These are phyloP conservation scores for Bombycilla garrulus DNA, from an alignment of 2,113 vertebrate genomes.

Conservation along the genomic window DNA sequence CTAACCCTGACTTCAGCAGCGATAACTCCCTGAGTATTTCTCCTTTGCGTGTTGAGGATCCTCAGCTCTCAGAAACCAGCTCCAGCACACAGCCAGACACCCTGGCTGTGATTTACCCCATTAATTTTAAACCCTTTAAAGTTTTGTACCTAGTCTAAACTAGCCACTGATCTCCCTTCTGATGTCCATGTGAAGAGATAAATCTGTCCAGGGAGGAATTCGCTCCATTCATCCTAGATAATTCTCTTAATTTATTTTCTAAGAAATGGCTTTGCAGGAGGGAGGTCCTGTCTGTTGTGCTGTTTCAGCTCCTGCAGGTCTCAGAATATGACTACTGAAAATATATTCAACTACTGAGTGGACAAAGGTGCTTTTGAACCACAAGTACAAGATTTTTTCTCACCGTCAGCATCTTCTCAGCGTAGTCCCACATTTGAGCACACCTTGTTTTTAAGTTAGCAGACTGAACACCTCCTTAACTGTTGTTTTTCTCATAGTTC, in stretches of 20 bases:
- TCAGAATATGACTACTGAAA: neutral
- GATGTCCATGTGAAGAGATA: constrained; percentile 11
- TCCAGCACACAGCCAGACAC: neutral
- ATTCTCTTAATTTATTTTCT: constrained; percentile 6
- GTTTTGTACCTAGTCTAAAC: neutral
- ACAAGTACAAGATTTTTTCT: neutral
- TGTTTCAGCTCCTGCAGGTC: neutral
- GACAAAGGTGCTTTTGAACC: neutral
- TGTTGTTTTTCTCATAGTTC: neutral
- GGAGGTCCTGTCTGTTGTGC: neutral
- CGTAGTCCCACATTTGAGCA: neutral
- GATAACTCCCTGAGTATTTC: neutral
- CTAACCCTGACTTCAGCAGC: neutral
- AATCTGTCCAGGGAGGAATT: constrained; percentile 28
- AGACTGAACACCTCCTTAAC: neutral
- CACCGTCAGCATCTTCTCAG: neutral
- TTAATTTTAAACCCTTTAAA: constrained; percentile 25
- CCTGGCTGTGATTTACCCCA: neutral
- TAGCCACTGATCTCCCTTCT: neutral
- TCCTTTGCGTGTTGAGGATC: neutral
- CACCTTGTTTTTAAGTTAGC: neutral
- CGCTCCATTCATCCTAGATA: neutral
- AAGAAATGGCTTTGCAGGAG: neutral
- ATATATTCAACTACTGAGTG: neutral
- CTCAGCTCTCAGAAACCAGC: neutral